A percentile compares a stretch with the other conserved stretches of the same genome.
These are phyloP conservation scores for Drosophila melanica DNA, from an alignment of 1,140 invertebrate genomes.

Conservation along the genomic window DNA sequence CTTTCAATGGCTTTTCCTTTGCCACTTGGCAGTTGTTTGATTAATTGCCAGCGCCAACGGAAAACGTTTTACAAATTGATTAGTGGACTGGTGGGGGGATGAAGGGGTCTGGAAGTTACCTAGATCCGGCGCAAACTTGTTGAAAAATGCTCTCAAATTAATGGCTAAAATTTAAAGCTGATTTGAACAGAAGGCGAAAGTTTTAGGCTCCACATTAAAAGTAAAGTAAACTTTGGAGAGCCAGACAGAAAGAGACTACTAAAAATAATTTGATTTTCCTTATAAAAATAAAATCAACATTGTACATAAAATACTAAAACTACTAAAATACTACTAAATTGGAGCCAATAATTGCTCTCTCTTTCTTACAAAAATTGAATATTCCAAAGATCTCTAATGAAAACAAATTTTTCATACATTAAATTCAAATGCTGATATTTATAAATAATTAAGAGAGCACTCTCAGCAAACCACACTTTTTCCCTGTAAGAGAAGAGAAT, in stretches of 20 bases:
- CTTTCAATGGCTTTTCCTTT: conserved; percentile 43
- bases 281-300: too few species aligned
- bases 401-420: too few species aligned
- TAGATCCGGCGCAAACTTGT: conserved; percentile 62
- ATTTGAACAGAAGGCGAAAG: conserved; percentile 27
- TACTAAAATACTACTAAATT: too few species aligned
- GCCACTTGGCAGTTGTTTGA: conserved; percentile 63
- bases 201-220: not conserved
- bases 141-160: conserved; percentile 49
- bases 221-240: not conserved
- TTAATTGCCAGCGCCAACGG: conserved; percentile 65
- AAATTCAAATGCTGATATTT: too few species aligned
- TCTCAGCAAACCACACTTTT: not conserved
- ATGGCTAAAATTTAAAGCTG: conserved; percentile 16
- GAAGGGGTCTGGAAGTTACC: conserved; percentile 26
- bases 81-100: not conserved
- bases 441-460: too few species aligned
- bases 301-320: too few species aligned
- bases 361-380: too few species aligned
- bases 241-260: not conserved
- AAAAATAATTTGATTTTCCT: not conserved
- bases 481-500: conserved; percentile 7
- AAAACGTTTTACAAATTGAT: conserved; percentile 52
- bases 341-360: too few species aligned
- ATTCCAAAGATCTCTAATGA: too few species aligned